Conservation (phyloP, 2,888 invertebrate species). For the Chrysolina americana region DNA sequence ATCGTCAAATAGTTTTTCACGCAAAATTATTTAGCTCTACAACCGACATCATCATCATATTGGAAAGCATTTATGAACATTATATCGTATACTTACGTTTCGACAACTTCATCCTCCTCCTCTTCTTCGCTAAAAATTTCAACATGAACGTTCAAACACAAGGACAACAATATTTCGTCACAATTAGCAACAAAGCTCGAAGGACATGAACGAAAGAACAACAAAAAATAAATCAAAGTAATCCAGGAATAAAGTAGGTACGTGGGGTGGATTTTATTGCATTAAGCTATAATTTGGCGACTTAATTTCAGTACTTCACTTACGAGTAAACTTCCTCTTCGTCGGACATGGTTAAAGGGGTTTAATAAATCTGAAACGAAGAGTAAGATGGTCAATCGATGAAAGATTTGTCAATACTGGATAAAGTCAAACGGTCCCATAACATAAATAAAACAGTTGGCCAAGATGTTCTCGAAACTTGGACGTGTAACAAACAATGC, state of each 20-base stretch:
- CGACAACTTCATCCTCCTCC: conserved; percentile 81
- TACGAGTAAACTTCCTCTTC: conserved; percentile 95
- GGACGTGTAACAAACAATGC: conserved; percentile 51
- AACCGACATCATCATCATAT: conserved; percentile 10
- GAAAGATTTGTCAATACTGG: conserved; percentile 29
- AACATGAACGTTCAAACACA: conserved; percentile 62
- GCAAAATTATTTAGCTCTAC: neutral
- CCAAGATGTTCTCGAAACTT: conserved; percentile 47
- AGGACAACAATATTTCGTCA: conserved; percentile 45
- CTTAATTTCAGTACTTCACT: conserved; percentile 71
- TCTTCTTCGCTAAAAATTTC: conserved; percentile 75
- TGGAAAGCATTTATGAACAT: neutral
- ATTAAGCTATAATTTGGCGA: conserved; percentile 48
- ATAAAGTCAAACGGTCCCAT: conserved; percentile 27
- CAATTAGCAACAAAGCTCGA: conserved; percentile 59
- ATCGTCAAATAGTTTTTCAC: neutral
- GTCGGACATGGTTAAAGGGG: conserved; percentile 89
- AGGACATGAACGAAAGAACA: conserved; percentile 40
- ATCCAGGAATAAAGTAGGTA: conserved; percentile 22
- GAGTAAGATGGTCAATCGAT: conserved; percentile 36
- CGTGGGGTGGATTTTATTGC: conserved; percentile 39
- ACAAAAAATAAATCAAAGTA: conserved; percentile 29
- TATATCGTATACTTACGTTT: conserved; percentile 76
- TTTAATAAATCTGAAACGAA: conserved; percentile 75
- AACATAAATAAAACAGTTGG: conserved; percentile 35